Evolutionary conservation across 2,888 invertebrate genomes (phyloP).

Genomic region (Beris chalybata): DNA sequence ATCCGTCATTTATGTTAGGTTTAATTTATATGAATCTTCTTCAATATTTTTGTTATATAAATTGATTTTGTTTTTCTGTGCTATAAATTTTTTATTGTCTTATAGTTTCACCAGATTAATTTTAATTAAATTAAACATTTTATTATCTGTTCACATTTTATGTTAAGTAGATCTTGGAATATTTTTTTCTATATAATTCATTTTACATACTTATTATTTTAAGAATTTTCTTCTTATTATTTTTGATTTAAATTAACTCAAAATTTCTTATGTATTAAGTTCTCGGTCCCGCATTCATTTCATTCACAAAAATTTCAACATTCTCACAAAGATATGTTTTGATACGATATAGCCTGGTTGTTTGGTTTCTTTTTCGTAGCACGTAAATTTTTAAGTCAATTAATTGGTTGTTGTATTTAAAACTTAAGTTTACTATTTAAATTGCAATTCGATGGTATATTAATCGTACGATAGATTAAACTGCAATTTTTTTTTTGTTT

Average conservation of each 20-base stretch:
- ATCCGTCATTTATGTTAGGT: no score
- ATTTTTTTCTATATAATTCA: not conserved
- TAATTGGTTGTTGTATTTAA: not conserved
- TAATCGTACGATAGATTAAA: constrained; percentile 16
- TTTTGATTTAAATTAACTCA: not conserved
- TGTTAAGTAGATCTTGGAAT: no score
- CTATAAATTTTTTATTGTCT: no score
- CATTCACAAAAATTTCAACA: constrained; percentile 38
- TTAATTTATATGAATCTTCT: no score
- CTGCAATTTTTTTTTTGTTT: constrained; percentile 20
- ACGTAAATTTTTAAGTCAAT: constrained; percentile 1
- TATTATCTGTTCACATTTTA: no score
- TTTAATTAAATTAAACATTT: no score
- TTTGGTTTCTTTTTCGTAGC: constrained; percentile 21
- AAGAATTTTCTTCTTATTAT: not conserved
- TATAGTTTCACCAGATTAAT: not conserved
- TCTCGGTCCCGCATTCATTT: constrained; percentile 24
- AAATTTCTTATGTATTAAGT: not conserved
- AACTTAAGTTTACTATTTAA: not conserved
- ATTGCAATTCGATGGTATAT: no score
- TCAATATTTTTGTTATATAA: no score
- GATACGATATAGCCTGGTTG: constrained; percentile 57
- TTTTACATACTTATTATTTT: not conserved
- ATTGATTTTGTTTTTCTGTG: no score
- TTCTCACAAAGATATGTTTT: constrained; percentile 56